Evolutionary conservation across 2,888 invertebrate species (phyloP).

Genomic region (Myathropa florea): DNA sequence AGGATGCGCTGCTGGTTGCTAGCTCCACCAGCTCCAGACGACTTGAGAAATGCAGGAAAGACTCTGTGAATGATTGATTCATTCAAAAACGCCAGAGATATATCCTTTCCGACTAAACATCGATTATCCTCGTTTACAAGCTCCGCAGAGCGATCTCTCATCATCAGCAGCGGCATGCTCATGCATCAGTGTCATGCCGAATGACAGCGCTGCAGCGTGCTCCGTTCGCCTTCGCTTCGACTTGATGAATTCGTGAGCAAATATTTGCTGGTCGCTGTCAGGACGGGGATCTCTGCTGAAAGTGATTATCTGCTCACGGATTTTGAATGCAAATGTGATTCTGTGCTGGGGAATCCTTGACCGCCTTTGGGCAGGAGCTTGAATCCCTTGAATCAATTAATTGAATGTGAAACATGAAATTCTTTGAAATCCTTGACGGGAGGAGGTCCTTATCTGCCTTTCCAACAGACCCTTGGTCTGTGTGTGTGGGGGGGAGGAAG

Average conservation of each 20-base stretch:
- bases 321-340: neutral
- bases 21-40: neutral
- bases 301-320: neutral
- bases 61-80: conserved; percentile 45
- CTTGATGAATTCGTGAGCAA: conserved; percentile 14
- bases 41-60: neutral
- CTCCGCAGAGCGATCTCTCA: neutral
- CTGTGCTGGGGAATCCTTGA: neutral
- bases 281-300: neutral
- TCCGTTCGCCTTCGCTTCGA: neutral
- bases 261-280: neutral
- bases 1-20: neutral
- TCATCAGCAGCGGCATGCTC: conserved; percentile 11
- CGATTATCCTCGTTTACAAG: conserved; percentile 19
- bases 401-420: conserved; percentile 13
- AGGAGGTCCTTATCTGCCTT: neutral
- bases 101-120: neutral
- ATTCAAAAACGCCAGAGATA: neutral
- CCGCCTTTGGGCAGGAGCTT: neutral
- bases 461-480: too few relatives aligned
- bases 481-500: neutral
- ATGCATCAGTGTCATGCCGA: conserved; percentile 65
- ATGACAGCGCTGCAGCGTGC: conserved; percentile 23
- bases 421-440: neutral
- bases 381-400: conserved; percentile 8